Percentiles rank a stretch among this genome's conserved stretches.
phyloP scores from a whole-genome alignment of 2,113 vertebrate genomes.

The Epinephelus moara region DNA sequence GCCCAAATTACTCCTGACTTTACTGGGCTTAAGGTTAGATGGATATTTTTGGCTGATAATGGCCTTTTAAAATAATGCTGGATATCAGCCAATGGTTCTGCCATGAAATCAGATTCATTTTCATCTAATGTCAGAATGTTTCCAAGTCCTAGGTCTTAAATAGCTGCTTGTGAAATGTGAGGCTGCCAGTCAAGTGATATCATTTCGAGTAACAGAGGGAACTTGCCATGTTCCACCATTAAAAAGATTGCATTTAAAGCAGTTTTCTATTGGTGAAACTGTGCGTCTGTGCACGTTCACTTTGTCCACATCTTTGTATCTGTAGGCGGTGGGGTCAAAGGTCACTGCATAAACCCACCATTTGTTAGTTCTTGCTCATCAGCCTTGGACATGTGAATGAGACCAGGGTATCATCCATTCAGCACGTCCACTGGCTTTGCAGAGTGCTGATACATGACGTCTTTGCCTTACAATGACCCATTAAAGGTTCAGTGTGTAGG shows the following conservation, averaged over 20 bases:
- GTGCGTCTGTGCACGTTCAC: conserved; percentile 7
- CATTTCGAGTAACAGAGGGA: not conserved
- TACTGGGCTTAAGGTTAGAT: conserved; percentile 19
- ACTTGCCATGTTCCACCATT: not conserved
- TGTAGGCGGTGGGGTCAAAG: conserved; percentile 45
- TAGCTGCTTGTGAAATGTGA: not conserved
- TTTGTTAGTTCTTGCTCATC: conserved; percentile 66
- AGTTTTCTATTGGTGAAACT: not conserved
- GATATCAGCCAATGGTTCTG: conserved; percentile 26
- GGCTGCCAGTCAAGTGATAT: not conserved
- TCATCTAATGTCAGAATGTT: not conserved
- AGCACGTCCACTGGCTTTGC: conserved; percentile 46
- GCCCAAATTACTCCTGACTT: conserved; percentile 36
- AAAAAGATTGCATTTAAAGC: not conserved
- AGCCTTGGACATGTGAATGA: conserved; percentile 65
- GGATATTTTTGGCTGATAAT: not conserved
- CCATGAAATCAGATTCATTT: conserved; percentile 22
- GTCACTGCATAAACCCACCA: conserved; percentile 77
- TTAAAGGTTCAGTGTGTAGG: conserved; percentile 21
- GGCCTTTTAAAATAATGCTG: conserved; percentile 6
- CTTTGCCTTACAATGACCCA: conserved; percentile 66
- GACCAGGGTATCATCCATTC: conserved; percentile 54
- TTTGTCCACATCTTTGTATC: conserved; percentile 10
- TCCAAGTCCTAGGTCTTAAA: not conserved
- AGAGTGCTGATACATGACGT: conserved; percentile 38